Evolutionary conservation across 2,113 vertebrate species (phyloP).

Genomic region (Zeus faber): DNA sequence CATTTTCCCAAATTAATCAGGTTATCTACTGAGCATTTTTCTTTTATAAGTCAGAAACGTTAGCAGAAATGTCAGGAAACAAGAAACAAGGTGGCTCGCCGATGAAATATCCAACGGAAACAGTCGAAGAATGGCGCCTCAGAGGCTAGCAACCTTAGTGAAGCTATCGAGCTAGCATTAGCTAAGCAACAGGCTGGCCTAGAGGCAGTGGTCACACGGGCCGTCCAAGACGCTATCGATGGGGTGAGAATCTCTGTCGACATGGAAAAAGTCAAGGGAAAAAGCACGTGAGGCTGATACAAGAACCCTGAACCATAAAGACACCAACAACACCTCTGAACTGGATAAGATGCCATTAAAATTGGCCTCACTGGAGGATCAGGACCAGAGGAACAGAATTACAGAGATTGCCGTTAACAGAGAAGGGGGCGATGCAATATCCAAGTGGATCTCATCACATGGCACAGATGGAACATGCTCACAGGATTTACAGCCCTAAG

Average conservation of each 20-base stretch:
- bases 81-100: background rate
- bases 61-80: background rate
- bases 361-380: background rate
- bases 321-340: background rate
- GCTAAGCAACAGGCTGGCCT: background rate
- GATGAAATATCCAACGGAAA: too few relatives aligned
- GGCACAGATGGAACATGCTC: background rate
- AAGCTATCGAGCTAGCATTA: slow-evolving; percentile 1
- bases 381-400: background rate
- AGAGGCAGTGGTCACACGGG: background rate
- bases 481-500: background rate
- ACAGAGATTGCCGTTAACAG: background rate
- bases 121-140: background rate
- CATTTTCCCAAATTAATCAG: background rate
- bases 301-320: too few relatives aligned
- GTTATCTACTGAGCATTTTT: background rate
- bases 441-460: background rate
- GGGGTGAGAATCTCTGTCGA: background rate
- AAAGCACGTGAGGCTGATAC: too few relatives aligned
- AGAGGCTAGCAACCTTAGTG: background rate
- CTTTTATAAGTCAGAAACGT: too few relatives aligned
- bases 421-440: background rate
- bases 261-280: background rate
- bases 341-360: background rate
- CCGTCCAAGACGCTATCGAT: background rate